These are phyloP conservation scores for Rhogogaster chlorosoma DNA, from an alignment of 2,888 invertebrate species.

Conservation along the genomic window DNA sequence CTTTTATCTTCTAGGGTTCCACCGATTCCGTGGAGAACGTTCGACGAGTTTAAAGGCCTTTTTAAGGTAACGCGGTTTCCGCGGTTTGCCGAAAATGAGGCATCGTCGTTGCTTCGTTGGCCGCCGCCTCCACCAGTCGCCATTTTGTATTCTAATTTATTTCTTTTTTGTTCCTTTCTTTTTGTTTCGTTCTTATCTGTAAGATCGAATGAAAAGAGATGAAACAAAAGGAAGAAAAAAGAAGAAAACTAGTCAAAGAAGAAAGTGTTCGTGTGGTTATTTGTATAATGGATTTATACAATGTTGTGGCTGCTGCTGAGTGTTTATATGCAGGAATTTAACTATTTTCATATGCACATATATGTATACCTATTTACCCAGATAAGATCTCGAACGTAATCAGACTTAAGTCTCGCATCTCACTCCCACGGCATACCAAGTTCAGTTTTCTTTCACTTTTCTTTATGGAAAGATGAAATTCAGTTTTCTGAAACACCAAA, in stretches of 20 bases:
- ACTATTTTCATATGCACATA: not conserved
- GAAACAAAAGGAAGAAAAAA: too few relatives aligned
- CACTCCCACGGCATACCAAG: not conserved
- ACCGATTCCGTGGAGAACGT: conserved; percentile 82
- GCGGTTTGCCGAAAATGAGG: conserved; percentile 70
- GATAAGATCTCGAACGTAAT: conserved; percentile 39
- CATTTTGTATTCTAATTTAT: not conserved
- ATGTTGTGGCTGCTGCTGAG: not conserved
- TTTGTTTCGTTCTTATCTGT: not conserved
- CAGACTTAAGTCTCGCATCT: conserved; percentile 5
- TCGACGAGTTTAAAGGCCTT: conserved; percentile 75
- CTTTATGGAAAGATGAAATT: not conserved
- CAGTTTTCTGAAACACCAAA: conserved; percentile 13
- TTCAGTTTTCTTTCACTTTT: not conserved
- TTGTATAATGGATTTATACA: not conserved
- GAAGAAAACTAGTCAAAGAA: not conserved
- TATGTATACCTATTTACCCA: conserved; percentile 12
- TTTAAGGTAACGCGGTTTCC: conserved; percentile 74
- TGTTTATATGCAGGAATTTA: conserved; percentile 30
- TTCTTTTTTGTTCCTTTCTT: not conserved
- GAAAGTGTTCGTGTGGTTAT: not conserved
- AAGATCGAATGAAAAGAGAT: not conserved
- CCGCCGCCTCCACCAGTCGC: not conserved
- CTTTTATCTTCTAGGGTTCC: conserved; percentile 85
- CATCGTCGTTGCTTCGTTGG: conserved; percentile 11